phyloP scores from a whole-genome alignment of 2,888 invertebrate species.

The Rhamphomyia laevipes region DNA sequence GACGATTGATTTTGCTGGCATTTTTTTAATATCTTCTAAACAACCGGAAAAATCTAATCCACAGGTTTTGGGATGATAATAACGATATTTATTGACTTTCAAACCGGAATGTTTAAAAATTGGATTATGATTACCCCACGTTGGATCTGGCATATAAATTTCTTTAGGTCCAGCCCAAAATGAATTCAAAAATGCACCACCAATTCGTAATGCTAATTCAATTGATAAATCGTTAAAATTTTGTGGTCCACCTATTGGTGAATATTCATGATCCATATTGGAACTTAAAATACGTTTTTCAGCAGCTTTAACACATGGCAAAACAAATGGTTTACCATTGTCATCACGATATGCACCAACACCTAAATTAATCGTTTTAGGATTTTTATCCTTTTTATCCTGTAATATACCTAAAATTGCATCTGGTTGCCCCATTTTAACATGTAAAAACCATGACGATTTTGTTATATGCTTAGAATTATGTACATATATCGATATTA shows the following conservation, averaged over 20 bases:
- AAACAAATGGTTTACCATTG: constrained; percentile 87
- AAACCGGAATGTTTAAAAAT: constrained; percentile 83
- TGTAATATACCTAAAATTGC: constrained; percentile 93
- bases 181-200: constrained; percentile 73
- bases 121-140: constrained; percentile 98
- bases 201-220: constrained; percentile 82
- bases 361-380: constrained; percentile 94
- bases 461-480: too few relatives aligned
- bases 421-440: constrained; percentile 96
- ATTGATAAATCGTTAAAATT: constrained; percentile 78
- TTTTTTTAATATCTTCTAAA: constrained; percentile 86
- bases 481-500: too few relatives aligned
- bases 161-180: constrained; percentile 72
- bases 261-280: constrained; percentile 85
- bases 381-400: constrained; percentile 81
- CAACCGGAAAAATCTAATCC: constrained; percentile 87
- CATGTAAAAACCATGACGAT: constrained; percentile 69
- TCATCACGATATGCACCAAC: constrained; percentile 97
- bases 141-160: constrained; percentile 79
- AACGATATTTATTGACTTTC: constrained; percentile 78
- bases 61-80: constrained; percentile 87
- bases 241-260: constrained; percentile 76
- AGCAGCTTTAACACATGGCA: constrained; percentile 80
- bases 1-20: constrained; percentile 81
- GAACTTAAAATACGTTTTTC: constrained; percentile 60